These are phyloP conservation scores for Phoeniculus purpureus DNA, from an alignment of 2,797 vertebrate species.

Conservation along the genomic window DNA sequence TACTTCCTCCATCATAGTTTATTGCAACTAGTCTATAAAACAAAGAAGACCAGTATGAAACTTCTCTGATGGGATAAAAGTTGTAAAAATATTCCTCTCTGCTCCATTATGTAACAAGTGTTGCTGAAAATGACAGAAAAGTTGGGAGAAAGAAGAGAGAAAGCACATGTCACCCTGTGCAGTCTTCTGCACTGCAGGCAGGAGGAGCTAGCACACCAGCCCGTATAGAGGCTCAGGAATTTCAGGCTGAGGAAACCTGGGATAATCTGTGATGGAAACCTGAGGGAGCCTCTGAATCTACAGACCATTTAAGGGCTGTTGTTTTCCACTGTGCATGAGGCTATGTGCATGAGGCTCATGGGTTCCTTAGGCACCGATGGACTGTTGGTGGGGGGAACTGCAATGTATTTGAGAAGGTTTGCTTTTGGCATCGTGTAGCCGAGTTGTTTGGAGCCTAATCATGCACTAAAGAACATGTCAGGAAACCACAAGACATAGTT, in stretches of 20 bases:
- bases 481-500: constrained; percentile 76
- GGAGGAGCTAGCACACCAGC: background rate
- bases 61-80: background rate
- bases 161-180: fast-evolving
- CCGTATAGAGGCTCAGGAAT: fast-evolving
- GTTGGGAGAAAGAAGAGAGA: background rate
- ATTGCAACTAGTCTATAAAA: background rate
- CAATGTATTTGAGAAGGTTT: constrained; percentile 31
- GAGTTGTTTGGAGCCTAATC: constrained; percentile 39
- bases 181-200: fast-evolving
- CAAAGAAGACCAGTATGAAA: background rate
- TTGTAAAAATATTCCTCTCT: background rate
- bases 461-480: constrained; percentile 49
- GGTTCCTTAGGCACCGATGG: background rate
- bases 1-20: background rate
- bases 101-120: background rate
- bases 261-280: background rate
- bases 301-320: fast-evolving
- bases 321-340: fast-evolving
- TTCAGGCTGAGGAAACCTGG: background rate
- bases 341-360: fast-evolving
- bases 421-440: constrained; percentile 38
- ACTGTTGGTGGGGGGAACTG: background rate
- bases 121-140: background rate
- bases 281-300: background rate